Evolutionary conservation across 2,113 vertebrate species (phyloP), one percentile per base, ranked within the genome.

Genomic region (Furnarius figulus): DNA sequence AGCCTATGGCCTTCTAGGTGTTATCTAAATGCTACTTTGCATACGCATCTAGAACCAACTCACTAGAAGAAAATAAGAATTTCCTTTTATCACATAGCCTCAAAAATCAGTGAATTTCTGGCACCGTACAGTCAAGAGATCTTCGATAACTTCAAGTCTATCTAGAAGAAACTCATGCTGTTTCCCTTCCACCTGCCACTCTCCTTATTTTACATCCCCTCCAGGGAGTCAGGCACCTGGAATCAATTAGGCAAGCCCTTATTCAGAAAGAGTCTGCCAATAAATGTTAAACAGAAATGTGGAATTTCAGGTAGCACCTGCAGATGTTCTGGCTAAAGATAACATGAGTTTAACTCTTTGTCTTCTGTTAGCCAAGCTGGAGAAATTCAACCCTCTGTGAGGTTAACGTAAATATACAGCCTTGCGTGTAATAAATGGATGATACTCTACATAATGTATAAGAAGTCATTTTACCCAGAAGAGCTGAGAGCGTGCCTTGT

Each of bases 261-360:
- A 39, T 50, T 66, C 62, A 72, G 66, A 56, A 89, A 82, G 14
- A 9, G 0, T 62, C 16, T 75, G 52, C 14, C 30, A 76, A 24
- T 56, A 89, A 61, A 18, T 56, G 15, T 68, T 87, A 81, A 81
- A 55, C 7, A 70, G 9, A 79, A 70, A 47, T 5, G 3, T n/a
- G 24, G 22, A 47, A 72, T 72, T 96, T 81, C 70, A 91, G 71
- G 52, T 85, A 89, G 77, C 44, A 85, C 58, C 71, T 70, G 50
- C 53, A 80, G 40, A 40, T 79, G 15, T 70, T 78, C 37, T 89
- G 23, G 25, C 31, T 65, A 24, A 79, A 27, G 31, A 66, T 73
- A 81, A 53, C 8, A 75, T 31, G 12, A 44, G 5, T 87, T 94
- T 78, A 68, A 62, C 23, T 75, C 44, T 55, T 82, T 58, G 12